A percentile compares a stretch with the other conserved stretches of the same genome.
Evolutionary conservation across 2,888 invertebrate species (phyloP).

Genomic region (Agrenia bidenticulata): DNA sequence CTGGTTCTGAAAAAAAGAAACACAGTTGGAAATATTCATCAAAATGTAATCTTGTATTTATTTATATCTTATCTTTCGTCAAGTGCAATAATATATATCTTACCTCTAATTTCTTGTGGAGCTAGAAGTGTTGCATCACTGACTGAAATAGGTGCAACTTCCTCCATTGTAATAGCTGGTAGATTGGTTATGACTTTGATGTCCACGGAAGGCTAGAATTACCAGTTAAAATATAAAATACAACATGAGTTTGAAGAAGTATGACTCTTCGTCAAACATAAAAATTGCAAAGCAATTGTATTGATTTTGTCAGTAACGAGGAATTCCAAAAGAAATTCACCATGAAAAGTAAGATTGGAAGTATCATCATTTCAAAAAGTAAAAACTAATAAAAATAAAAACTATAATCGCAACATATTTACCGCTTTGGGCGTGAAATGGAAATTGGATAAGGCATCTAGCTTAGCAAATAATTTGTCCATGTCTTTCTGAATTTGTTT

Average conservation of each 20-base stretch:
- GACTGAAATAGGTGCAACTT: slow-evolving; percentile 87
- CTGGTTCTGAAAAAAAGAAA: slow-evolving; percentile 57
- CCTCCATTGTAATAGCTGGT: slow-evolving; percentile 90
- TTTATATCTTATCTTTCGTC: no score
- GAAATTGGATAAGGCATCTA: slow-evolving; percentile 91
- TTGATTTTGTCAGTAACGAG: slow-evolving; percentile 27
- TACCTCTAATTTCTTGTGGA: slow-evolving; percentile 84
- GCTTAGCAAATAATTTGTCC: slow-evolving; percentile 73
- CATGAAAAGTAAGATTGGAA: slow-evolving; percentile 27
- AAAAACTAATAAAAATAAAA: slow-evolving; percentile 2
- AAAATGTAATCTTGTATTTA: not conserved
- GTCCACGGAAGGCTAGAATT: slow-evolving; percentile 72
- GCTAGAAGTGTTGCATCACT: slow-evolving; percentile 83
- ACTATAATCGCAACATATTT: slow-evolving; percentile 46
- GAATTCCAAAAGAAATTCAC: slow-evolving; percentile 34
- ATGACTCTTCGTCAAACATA: no score
- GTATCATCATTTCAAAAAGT: slow-evolving; percentile 27
- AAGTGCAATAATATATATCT: no score
- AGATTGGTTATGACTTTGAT: slow-evolving; percentile 86
- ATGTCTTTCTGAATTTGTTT: slow-evolving; percentile 74
- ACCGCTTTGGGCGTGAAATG: slow-evolving; percentile 87
- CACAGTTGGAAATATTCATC: slow-evolving; percentile 11
- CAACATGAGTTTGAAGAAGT: not conserved
- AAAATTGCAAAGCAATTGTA: no score
- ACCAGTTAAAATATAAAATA: no score